These are phyloP conservation scores for Dastarcus helophoroides DNA, from an alignment of 2,888 invertebrate genomes.

Conservation along the genomic window DNA sequence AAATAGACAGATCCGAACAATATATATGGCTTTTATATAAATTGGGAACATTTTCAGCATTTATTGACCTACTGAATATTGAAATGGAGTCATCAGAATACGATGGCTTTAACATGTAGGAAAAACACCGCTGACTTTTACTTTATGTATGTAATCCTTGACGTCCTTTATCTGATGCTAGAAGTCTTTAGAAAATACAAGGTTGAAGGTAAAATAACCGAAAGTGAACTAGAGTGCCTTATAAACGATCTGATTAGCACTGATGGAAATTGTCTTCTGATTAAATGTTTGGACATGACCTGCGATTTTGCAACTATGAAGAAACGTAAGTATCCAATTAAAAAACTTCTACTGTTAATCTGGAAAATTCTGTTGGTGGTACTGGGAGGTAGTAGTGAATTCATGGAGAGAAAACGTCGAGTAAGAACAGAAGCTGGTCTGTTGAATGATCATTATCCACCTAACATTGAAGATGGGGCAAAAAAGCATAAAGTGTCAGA, in stretches of 20 bases:
- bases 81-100: constrained; percentile 7
- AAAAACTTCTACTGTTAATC: constrained; percentile 12
- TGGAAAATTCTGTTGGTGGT: constrained; percentile 11
- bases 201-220: constrained; percentile 4
- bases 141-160: constrained; percentile 9
- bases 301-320: constrained; percentile 3
- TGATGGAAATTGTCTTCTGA: constrained; percentile 7
- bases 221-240: too few species aligned
- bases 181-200: constrained; percentile 7
- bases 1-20: too few species aligned
- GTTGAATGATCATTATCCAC: constrained; percentile 6
- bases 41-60: constrained; percentile 6
- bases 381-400: constrained; percentile 8
- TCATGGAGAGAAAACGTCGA: constrained; percentile 5
- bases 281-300: constrained; percentile 10
- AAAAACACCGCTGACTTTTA: background rate
- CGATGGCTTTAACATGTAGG: background rate
- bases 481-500: constrained; percentile 8
- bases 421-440: constrained; percentile 7
- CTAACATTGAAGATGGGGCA: background rate
- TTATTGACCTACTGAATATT: constrained; percentile 6
- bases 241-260: constrained; percentile 6
- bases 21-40: background rate
- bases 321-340: constrained; percentile 10
- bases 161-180: constrained; percentile 9